These are phyloP conservation scores for Xiphorhynchus elegans DNA, from an alignment of 2,113 vertebrate species.

Conservation along the genomic window DNA sequence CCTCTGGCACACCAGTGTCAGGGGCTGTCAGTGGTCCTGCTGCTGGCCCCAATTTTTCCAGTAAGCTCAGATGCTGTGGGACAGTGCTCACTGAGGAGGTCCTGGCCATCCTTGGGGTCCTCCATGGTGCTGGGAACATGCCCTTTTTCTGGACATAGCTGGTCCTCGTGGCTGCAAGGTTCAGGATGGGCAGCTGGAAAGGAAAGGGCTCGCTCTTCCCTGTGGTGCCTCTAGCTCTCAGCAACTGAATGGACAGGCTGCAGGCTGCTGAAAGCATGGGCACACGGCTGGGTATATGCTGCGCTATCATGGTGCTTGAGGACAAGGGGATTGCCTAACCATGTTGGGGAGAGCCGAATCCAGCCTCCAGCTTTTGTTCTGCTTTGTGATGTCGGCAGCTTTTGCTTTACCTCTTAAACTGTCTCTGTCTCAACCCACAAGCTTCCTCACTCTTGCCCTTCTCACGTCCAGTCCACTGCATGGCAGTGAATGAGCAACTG, in stretches of 20 bases:
- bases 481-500: accelerated
- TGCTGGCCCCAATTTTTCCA: not conserved
- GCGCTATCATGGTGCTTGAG: accelerated
- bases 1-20: accelerated
- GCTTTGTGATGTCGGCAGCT: accelerated
- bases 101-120: not conserved
- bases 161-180: not conserved
- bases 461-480: accelerated
- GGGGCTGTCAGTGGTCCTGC: accelerated
- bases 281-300: accelerated
- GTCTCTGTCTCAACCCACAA: not conserved
- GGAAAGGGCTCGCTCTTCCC: not conserved
- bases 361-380: not conserved
- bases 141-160: not conserved
- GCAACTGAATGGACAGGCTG: not conserved
- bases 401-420: not conserved
- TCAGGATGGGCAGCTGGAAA: not conserved
- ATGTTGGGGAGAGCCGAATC: not conserved
- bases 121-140: not conserved
- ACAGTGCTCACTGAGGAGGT: not conserved
- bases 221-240: not conserved
- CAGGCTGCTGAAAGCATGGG: not conserved
- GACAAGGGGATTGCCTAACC: not conserved
- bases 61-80: accelerated
- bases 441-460: not conserved